These are phyloP conservation scores for Entomobrya multifasciata DNA, from an alignment of 2,888 invertebrate species.

Conservation along the genomic window DNA sequence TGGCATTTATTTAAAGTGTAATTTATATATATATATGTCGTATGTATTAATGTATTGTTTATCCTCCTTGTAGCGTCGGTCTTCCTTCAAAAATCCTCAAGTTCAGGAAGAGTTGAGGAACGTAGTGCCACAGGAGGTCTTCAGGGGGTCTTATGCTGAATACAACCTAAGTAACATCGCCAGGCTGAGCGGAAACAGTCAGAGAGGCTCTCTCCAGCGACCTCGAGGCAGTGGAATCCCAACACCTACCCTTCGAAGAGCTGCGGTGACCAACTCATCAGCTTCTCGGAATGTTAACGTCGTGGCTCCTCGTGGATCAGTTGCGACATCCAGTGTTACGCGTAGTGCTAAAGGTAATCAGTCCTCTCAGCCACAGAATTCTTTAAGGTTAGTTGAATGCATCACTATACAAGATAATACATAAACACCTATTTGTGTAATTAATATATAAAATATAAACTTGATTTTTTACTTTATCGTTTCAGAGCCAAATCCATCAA, in stretches of 20 bases:
- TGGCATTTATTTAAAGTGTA: no score
- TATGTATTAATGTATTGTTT: not conserved
- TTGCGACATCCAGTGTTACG: not conserved
- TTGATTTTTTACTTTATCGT: no score
- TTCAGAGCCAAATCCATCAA: not conserved
- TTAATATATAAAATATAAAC: no score
- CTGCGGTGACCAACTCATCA: not conserved
- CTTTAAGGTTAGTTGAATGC: no score
- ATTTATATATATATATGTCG: not conserved
- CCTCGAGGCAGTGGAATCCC: slow-evolving; percentile 4
- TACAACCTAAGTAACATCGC: slow-evolving; percentile 23
- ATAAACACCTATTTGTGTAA: no score
- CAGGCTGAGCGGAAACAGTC: slow-evolving; percentile 45
- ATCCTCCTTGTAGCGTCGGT: slow-evolving; percentile 26
- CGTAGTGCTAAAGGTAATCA: not conserved
- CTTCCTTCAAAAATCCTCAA: slow-evolving; percentile 37
- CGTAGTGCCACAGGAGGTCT: slow-evolving; percentile 13
- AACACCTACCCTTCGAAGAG: not conserved
- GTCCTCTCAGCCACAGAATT: no score
- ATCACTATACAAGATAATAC: no score
- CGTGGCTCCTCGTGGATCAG: not conserved
- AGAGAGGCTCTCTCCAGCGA: slow-evolving; percentile 22
- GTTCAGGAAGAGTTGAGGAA: slow-evolving; percentile 36
- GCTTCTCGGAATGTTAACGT: not conserved
- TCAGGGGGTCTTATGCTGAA: not conserved